These are phyloP conservation scores for Emydoidea blandingii DNA, from an alignment of 2,797 vertebrate genomes.

Conservation along the genomic window DNA sequence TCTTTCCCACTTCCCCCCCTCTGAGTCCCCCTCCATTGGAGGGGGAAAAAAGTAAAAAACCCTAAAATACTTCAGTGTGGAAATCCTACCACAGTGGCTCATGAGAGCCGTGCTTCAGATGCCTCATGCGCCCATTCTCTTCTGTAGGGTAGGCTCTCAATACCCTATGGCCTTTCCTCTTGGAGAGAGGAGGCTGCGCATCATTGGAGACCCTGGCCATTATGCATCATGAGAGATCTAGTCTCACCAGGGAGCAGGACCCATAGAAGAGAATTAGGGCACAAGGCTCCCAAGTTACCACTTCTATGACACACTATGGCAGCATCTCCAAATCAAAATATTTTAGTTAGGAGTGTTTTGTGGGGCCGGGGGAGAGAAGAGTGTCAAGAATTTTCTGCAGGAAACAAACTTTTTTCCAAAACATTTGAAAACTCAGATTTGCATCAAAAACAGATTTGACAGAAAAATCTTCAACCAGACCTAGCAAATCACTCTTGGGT, in stretches of 20 bases:
- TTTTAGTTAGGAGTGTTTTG: neutral
- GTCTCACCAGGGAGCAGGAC: too few species aligned
- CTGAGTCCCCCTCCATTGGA: fast-evolving
- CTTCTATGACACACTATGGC: too few species aligned
- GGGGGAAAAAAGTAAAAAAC: too few species aligned
- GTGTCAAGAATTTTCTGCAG: neutral
- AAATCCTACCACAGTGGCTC: neutral
- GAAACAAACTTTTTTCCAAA: neutral
- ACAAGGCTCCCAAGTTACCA: too few species aligned
- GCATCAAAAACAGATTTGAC: neutral
- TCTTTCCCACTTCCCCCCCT: neutral
- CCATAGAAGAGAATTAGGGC: too few species aligned
- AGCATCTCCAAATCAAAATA: neutral
- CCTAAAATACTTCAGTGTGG: neutral
- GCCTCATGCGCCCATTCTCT: too few species aligned
- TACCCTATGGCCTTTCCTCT: too few species aligned
- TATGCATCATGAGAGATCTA: neutral
- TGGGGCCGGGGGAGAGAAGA: too few species aligned
- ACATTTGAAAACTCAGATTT: neutral
- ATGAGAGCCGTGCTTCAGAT: neutral
- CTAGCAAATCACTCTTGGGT: neutral
- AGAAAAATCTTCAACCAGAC: neutral
- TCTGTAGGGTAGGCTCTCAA: too few species aligned
- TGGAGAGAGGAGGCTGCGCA: too few species aligned
- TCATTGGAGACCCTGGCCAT: too few species aligned